Base-by-base conservation (phyloP, 2,888 invertebrate species). In the Campopleginae sp. region DNA sequence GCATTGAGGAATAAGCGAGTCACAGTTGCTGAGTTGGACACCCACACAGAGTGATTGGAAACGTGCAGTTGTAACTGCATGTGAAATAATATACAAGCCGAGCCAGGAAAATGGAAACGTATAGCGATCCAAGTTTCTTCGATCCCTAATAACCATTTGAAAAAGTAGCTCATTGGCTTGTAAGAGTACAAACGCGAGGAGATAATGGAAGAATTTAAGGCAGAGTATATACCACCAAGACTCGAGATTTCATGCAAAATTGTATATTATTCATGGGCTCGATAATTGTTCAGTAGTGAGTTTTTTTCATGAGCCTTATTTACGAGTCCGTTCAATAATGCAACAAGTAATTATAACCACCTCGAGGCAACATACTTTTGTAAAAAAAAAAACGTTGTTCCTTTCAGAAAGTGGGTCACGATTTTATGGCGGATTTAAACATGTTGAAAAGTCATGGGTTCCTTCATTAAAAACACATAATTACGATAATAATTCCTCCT, bases 11-110 rank as follows among this genome's bases (percentile, higher is more conserved):
- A 33, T 19, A 23, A 44, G 46, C 68, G 61, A 74, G 23, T 42
- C 42, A 58, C 27, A 17, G 42, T 58, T 19, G 23, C 44, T 61
- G 61, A 33, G n/a, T 51, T 33, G 12, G 17, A 48, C 51, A 44
- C 74, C 42, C 72, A 72, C 54, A 17, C 77, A 23, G 17, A 68
- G 68, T 48, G 23, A 76, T 70, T 76, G 81, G 38, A 61, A 76
- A 71, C 33, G 17, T 70, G 33, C 23, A 46, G 8, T 23, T 44
- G 23, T 33, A 58, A 54, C 38, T 1, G 19, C 54, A 72, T 23
- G 71, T 38, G 17, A 54, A 72, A 54, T 54, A 58, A 51, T 38
- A 38, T 51, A 19, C 71, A 51, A 12, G 19, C 27, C 19, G 23
- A 44, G 42, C 19, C 23, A 42, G 44, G 6, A 46, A 68, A 27